Conservation (phyloP, 2,113 vertebrate genomes). For the Platysteira castanea region DNA sequence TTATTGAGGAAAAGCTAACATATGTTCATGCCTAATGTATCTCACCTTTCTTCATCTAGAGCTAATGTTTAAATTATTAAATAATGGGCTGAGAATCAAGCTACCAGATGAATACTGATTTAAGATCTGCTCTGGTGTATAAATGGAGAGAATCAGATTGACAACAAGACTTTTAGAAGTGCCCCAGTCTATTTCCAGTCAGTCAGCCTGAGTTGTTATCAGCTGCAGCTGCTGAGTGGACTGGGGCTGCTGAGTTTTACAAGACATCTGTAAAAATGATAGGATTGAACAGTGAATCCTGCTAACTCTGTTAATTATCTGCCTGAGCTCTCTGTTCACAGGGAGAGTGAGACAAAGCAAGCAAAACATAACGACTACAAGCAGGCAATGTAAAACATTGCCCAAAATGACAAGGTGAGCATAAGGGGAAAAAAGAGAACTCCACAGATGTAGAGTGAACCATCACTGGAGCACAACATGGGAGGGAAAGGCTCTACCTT, state of each 20-base stretch:
- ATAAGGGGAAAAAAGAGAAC: not conserved
- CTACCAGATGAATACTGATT: not conserved
- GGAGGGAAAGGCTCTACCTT: not conserved
- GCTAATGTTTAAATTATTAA: constrained; percentile 9
- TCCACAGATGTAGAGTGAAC: not conserved
- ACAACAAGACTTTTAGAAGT: not conserved
- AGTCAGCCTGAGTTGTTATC: not conserved
- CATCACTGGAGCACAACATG: not conserved
- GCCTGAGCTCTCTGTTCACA: not conserved
- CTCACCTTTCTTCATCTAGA: not conserved
- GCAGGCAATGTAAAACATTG: not conserved
- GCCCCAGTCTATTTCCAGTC: not conserved
- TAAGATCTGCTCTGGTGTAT: not conserved
- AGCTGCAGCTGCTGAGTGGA: not conserved
- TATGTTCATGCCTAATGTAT: not conserved
- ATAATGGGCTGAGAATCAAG: not conserved
- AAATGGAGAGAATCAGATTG: not conserved
- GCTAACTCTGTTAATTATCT: not conserved
- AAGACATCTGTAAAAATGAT: not conserved
- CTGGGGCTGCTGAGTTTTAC: not conserved
- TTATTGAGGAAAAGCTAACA: not conserved
- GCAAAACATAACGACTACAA: not conserved
- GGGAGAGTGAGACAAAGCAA: not conserved
- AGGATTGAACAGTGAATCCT: not conserved
- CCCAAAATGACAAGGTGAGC: not conserved